A percentile compares a stretch with the other conserved stretches of the same genome.
Evolutionary conservation across 1,140 invertebrate species (phyloP).

Genomic region (Polyergus mexicanus): DNA sequence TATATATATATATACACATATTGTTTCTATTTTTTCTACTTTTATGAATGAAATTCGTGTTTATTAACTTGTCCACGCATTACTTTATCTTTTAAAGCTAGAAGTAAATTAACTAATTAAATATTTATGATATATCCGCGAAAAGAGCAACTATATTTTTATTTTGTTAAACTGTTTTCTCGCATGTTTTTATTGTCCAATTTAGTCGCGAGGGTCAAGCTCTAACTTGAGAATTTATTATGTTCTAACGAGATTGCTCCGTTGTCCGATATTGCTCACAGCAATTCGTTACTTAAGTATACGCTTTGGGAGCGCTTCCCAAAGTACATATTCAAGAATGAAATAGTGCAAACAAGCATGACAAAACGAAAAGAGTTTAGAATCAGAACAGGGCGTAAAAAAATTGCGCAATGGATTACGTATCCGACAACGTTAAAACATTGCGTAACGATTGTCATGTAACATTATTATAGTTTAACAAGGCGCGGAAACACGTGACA

Average conservation of each 20-base stretch:
- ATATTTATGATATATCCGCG: constrained; percentile 19
- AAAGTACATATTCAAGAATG: constrained; percentile 7
- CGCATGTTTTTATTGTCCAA: background rate
- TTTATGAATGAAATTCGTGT: background rate
- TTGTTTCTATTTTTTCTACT: background rate
- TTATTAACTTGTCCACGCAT: background rate
- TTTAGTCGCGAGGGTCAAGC: constrained; percentile 60
- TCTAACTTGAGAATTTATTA: constrained; percentile 59
- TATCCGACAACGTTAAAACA: background rate
- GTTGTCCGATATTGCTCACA: constrained; percentile 35
- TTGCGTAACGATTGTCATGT: constrained; percentile 13
- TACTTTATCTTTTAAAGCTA: background rate
- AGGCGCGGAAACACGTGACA: constrained; percentile 26
- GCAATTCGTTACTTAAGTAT: constrained; percentile 39
- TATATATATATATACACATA: background rate
- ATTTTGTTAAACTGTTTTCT: constrained; percentile 29
- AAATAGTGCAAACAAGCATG: constrained; percentile 1
- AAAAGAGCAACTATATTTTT: background rate
- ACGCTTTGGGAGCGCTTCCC: background rate
- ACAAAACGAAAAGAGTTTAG: background rate
- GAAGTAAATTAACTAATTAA: background rate
- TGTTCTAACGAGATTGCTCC: constrained; percentile 54
- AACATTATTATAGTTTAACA: background rate
- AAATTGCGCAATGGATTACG: constrained; percentile 5
- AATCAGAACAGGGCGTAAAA: constrained; percentile 7